phyloP scores from a whole-genome alignment of 2,797 vertebrate genomes.

The Sebastolobus alascanus region DNA sequence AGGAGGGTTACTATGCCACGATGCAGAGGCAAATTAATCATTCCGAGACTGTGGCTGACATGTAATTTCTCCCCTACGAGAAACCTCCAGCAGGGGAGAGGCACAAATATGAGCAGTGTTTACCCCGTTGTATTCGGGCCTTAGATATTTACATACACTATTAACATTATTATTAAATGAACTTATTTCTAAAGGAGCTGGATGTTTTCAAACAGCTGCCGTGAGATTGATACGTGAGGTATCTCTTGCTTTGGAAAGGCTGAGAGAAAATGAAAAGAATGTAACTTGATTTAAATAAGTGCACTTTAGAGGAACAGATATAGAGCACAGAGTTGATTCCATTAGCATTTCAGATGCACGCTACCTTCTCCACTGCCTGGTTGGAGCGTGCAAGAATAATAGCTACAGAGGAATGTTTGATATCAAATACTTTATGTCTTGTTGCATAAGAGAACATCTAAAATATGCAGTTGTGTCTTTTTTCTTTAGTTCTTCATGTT shows the following conservation, averaged over 20 bases:
- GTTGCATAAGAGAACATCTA: background rate
- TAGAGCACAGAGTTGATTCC: background rate
- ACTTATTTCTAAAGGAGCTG: background rate
- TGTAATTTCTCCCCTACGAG: conserved; percentile 72
- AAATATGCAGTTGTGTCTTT: background rate
- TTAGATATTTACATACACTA: conserved; percentile 30
- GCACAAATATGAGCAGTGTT: conserved; percentile 56
- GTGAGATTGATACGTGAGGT: background rate
- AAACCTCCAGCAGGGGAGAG: conserved; percentile 66
- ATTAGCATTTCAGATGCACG: background rate
- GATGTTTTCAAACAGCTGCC: background rate
- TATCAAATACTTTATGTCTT: background rate
- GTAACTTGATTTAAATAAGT: background rate
- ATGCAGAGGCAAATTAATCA: conserved; percentile 82
- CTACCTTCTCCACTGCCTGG: background rate
- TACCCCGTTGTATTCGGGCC: conserved; percentile 14
- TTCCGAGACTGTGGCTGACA: conserved; percentile 72
- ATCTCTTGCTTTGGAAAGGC: background rate
- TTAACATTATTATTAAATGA: background rate
- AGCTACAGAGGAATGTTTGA: background rate
- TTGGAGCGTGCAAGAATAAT: background rate
- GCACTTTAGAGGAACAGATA: background rate
- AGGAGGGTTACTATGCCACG: conserved; percentile 73
- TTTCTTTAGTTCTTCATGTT: background rate
- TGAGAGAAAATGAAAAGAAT: background rate